These are phyloP conservation scores for Parazoanthus darwini DNA, from an alignment of 92 coral and sea anemone species.

Conservation along the genomic window DNA sequence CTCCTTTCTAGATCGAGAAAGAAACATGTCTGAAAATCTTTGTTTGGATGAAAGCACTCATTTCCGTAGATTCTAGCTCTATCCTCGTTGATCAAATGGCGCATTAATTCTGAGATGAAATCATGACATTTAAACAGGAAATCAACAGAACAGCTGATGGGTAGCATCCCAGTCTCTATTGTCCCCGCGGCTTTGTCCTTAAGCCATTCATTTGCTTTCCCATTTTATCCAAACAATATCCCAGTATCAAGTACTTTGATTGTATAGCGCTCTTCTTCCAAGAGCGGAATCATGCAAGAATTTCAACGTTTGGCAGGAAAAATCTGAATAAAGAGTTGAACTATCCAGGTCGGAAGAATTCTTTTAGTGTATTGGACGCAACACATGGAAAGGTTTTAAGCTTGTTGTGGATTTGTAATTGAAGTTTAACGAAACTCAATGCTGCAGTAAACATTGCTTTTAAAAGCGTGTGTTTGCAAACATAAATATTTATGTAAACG, in stretches of 20 bases:
- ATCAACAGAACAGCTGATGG: conserved; percentile 19
- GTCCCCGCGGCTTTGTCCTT: conserved; percentile 10
- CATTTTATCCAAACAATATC: conserved; percentile 23
- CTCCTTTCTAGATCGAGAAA: not conserved
- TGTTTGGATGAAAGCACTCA: not conserved
- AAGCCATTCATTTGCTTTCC: conserved; percentile 25
- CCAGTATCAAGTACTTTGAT: not conserved
- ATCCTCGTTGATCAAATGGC: conserved; percentile 6
- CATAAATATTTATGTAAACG: not conserved
- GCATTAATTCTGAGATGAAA: conserved; percentile 25
- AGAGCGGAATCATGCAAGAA: not conserved
- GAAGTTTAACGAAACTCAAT: not conserved
- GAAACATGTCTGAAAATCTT: not conserved
- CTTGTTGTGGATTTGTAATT: not conserved
- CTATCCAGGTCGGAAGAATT: not conserved
- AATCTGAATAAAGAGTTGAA: not conserved
- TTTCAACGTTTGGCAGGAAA: not conserved
- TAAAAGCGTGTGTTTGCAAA: conserved; percentile 7
- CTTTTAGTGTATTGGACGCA: not conserved
- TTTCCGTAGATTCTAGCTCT: conserved; percentile 8
- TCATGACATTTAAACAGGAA: conserved; percentile 43
- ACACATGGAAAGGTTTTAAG: not conserved
- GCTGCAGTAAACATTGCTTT: not conserved
- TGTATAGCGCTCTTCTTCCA: not conserved
- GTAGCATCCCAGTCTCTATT: not conserved